phyloP scores from a whole-genome alignment of 1,140 invertebrate genomes.

The Araneus ventricosus region DNA sequence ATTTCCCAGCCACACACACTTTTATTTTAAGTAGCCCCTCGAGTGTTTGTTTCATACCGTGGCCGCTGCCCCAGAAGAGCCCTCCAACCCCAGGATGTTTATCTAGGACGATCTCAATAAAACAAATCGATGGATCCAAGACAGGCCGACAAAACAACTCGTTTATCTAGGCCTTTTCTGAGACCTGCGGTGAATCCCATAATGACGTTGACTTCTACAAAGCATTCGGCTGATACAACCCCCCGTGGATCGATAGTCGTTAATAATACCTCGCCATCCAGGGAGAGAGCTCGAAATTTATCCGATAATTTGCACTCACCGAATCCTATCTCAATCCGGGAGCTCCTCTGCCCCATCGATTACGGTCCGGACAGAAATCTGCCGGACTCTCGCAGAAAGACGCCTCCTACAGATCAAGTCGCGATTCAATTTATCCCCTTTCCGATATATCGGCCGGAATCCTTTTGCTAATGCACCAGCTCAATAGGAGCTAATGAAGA shows the following conservation, averaged over 20 bases:
- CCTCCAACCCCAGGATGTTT: background rate
- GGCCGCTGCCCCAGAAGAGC: background rate
- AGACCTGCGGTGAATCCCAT: constrained; percentile 5
- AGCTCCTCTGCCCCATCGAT: constrained; percentile 35
- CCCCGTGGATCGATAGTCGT: constrained; percentile 13
- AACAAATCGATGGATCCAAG: constrained; percentile 16
- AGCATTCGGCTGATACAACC: constrained; percentile 9
- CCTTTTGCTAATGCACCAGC: constrained; percentile 14
- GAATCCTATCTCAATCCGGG: constrained; percentile 13
- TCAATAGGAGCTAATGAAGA: constrained; percentile 52
- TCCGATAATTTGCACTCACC: constrained; percentile 66
- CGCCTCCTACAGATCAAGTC: constrained; percentile 12
- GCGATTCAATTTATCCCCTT: constrained; percentile 45
- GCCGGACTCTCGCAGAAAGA: background rate
- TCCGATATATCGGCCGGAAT: constrained; percentile 23
- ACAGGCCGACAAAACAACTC: constrained; percentile 5
- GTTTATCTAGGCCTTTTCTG: background rate
- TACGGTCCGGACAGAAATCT: constrained; percentile 27
- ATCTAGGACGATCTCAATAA: constrained; percentile 22
- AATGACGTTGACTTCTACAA: constrained; percentile 50
- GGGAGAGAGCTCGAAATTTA: constrained; percentile 58
- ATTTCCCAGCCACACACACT: no score
- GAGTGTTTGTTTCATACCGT: background rate
- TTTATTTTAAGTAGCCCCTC: background rate
- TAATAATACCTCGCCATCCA: constrained; percentile 34